These are phyloP conservation scores for Psilanteris sp. DNA, from an alignment of 1,140 invertebrate species.

Conservation along the genomic window DNA sequence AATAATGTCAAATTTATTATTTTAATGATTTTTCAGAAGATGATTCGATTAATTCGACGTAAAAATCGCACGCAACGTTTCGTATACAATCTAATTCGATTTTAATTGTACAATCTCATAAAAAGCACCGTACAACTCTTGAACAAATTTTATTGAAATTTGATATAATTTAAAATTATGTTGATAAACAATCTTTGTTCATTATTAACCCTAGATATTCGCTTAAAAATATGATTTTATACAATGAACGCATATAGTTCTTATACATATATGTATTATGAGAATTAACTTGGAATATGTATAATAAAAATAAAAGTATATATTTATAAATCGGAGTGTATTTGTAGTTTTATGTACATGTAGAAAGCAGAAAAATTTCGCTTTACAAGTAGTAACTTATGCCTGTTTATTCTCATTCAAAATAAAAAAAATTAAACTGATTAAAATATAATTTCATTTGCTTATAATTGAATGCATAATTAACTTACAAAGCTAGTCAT, in stretches of 20 bases:
- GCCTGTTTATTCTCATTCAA: not conserved
- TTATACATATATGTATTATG: conserved; percentile 20
- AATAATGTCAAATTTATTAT: too few relatives aligned
- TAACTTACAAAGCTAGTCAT: conserved; percentile 8
- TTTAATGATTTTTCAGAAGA: conserved; percentile 1
- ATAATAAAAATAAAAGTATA: conserved; percentile 43
- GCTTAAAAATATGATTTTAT: conserved; percentile 44
- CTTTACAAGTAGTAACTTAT: not conserved
- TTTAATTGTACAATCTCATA: conserved; percentile 11
- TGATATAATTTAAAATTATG: conserved; percentile 3
- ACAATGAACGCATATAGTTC: conserved; percentile 49
- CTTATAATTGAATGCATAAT: too few relatives aligned
- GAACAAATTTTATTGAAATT: conserved; percentile 15
- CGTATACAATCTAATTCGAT: conserved; percentile 19
- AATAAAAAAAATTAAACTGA: too few relatives aligned
- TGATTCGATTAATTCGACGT: not conserved
- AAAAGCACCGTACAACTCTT: conserved; percentile 30
- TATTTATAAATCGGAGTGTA: conserved; percentile 8
- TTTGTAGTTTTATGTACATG: conserved; percentile 10
- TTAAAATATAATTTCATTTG: too few relatives aligned
- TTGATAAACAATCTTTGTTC: conserved; percentile 25
- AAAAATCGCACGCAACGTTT: conserved; percentile 1
- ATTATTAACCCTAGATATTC: conserved; percentile 22
- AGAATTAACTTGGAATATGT: conserved; percentile 25
- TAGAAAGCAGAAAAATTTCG: conserved; percentile 41